These are phyloP conservation scores for Zonotrichia albicollis DNA, from an alignment of 2,797 vertebrate genomes.

Conservation along the genomic window DNA sequence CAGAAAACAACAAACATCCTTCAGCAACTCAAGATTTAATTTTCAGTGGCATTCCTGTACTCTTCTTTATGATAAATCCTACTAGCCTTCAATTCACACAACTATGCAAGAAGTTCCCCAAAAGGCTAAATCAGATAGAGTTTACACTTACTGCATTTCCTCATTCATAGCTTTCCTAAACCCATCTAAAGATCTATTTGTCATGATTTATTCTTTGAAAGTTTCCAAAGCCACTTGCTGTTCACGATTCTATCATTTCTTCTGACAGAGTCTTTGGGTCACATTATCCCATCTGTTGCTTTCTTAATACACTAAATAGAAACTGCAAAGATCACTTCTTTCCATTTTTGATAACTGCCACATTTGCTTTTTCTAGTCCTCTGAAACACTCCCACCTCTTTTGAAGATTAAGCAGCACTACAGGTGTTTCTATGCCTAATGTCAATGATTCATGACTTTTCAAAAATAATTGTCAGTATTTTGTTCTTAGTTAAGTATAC, in stretches of 20 bases:
- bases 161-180: conserved; percentile 41
- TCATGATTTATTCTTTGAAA: conserved; percentile 43
- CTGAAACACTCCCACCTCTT: conserved; percentile 45
- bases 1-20: neutral
- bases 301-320: conserved; percentile 22
- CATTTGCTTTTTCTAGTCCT: conserved; percentile 46
- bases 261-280: conserved; percentile 54
- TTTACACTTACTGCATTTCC: neutral
- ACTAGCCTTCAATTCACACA: neutral
- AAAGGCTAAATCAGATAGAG: neutral
- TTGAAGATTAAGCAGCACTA: conserved; percentile 13
- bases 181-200: neutral
- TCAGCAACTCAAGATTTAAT: neutral
- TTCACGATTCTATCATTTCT: conserved; percentile 48
- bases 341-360: conserved; percentile 47
- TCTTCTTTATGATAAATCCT: neutral
- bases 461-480: conserved; percentile 57
- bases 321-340: conserved; percentile 41
- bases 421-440: conserved; percentile 47
- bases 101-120: neutral
- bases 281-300: conserved; percentile 50
- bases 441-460: conserved; percentile 52
- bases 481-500: conserved; percentile 3
- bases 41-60: neutral
- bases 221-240: conserved; percentile 29